Conservation (phyloP, 2,888 invertebrate genomes). For the Mimumesa dahlbomi region DNA sequence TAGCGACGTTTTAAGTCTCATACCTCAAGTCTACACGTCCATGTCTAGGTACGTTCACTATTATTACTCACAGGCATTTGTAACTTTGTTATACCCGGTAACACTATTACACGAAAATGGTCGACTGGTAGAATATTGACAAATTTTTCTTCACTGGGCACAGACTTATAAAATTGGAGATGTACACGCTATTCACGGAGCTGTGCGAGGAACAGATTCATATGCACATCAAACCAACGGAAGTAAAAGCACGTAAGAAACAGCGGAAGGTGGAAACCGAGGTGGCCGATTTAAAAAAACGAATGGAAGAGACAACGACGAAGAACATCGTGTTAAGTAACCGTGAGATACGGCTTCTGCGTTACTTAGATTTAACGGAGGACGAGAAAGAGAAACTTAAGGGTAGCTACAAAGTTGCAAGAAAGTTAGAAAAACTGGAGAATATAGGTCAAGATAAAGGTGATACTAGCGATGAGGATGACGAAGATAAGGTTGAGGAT, state of each 20-base stretch:
- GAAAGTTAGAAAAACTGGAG: slow-evolving; percentile 94
- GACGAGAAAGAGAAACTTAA: slow-evolving; percentile 96
- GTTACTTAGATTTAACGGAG: slow-evolving; percentile 94
- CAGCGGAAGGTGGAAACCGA: slow-evolving; percentile 95
- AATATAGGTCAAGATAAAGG: slow-evolving; percentile 88
- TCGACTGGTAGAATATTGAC: no score
- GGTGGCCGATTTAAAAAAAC: slow-evolving; percentile 91
- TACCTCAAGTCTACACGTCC: slow-evolving; percentile 90
- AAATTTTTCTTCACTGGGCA: slow-evolving; percentile 31
- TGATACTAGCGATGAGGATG: slow-evolving; percentile 88
- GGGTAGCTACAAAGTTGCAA: slow-evolving; percentile 91
- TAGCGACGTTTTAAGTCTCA: slow-evolving; percentile 92
- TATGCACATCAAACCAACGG: slow-evolving; percentile 91
- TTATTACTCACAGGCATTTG: no score
- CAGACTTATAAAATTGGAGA: slow-evolving; percentile 87
- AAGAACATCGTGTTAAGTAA: slow-evolving; percentile 95
- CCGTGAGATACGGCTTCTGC: slow-evolving; percentile 92
- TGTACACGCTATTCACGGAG: slow-evolving; percentile 88
- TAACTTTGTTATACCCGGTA: no score
- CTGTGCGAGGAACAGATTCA: slow-evolving; percentile 91
- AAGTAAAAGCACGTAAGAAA: slow-evolving; percentile 92
- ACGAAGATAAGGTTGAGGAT: slow-evolving; percentile 83
- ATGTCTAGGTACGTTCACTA: slow-evolving; percentile 85
- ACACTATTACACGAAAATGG: no score
- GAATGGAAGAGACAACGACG: slow-evolving; percentile 88